phyloP scores from a whole-genome alignment of 2,888 invertebrate species.

The Cantharis flavilabris region DNA sequence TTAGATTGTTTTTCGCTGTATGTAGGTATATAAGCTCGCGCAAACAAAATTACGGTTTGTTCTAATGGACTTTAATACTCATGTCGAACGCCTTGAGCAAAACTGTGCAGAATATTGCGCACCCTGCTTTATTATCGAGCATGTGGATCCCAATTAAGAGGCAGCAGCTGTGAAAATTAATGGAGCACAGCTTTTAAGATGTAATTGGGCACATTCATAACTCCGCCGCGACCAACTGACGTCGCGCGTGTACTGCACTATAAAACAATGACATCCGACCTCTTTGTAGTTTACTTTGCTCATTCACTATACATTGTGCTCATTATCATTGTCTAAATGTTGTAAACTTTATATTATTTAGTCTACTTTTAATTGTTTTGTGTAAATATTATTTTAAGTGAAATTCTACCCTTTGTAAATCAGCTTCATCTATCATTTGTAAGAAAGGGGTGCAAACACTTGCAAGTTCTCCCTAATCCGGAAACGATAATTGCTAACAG shows the following conservation, averaged over 20 bases:
- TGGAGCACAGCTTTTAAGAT: conserved; percentile 67
- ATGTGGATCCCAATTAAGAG: conserved; percentile 65
- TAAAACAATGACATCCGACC: conserved; percentile 32
- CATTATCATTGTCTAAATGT: not conserved
- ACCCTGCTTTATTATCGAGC: conserved; percentile 60
- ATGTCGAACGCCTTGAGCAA: conserved; percentile 29
- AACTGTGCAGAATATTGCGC: conserved; percentile 34
- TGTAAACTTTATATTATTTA: conserved; percentile 7
- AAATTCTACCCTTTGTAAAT: conserved; percentile 35
- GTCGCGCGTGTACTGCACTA: conserved; percentile 33
- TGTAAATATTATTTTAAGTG: conserved; percentile 36
- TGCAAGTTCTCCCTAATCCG: conserved; percentile 47
- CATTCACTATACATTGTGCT: conserved; percentile 5
- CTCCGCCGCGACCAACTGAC: conserved; percentile 49
- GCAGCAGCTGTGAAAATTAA: conserved; percentile 68
- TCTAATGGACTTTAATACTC: conserved; percentile 4
- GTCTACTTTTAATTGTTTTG: conserved; percentile 15
- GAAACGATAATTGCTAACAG: conserved; percentile 56
- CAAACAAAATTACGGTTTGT: conserved; percentile 1
- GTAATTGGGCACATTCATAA: conserved; percentile 68
- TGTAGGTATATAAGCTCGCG: not conserved
- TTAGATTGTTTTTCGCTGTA: not conserved
- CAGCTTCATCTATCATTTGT: conserved; percentile 51
- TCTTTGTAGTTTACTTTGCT: conserved; percentile 22
- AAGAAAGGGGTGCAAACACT: conserved; percentile 45